A percentile compares a stretch with the other conserved stretches of the same genome.
phyloP scores from a whole-genome alignment of 2,113 vertebrate genomes.

The Pomatostomus ruficeps region DNA sequence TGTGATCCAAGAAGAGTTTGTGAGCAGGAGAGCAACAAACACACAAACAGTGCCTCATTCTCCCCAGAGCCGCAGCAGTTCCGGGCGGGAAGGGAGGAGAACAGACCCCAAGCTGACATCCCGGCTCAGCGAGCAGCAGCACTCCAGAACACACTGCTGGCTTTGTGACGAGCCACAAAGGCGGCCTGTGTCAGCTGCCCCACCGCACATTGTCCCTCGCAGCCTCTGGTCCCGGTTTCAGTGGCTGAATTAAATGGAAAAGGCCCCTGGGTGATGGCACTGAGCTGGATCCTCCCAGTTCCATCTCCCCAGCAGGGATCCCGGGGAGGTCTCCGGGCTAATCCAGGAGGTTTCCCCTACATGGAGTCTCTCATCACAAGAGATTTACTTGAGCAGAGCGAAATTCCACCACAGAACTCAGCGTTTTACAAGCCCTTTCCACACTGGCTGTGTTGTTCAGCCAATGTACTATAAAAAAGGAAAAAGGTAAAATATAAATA shows the following conservation, averaged over 20 bases:
- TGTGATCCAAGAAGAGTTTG: not conserved
- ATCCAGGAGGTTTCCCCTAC: not conserved
- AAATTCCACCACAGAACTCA: not conserved
- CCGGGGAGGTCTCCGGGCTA: not conserved
- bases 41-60: not conserved
- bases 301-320: not conserved
- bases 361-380: not conserved
- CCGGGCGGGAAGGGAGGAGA: not conserved
- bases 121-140: not conserved
- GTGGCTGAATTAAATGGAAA: not conserved
- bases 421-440: not conserved
- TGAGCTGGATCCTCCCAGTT: not conserved
- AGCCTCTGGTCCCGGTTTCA: not conserved
- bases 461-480: not conserved
- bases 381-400: not conserved
- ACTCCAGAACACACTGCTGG: not conserved
- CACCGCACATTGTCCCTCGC: not conserved
- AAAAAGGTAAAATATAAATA: not conserved
- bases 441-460: not conserved
- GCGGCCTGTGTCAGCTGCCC: constrained; percentile 8
- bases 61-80: not conserved
- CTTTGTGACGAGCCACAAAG: constrained; percentile 47
- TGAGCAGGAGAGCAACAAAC: not conserved
- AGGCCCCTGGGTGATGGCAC: not conserved
- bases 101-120: not conserved